Conservation (phyloP, 2,888 invertebrate genomes). For the Gerris lacustris region DNA sequence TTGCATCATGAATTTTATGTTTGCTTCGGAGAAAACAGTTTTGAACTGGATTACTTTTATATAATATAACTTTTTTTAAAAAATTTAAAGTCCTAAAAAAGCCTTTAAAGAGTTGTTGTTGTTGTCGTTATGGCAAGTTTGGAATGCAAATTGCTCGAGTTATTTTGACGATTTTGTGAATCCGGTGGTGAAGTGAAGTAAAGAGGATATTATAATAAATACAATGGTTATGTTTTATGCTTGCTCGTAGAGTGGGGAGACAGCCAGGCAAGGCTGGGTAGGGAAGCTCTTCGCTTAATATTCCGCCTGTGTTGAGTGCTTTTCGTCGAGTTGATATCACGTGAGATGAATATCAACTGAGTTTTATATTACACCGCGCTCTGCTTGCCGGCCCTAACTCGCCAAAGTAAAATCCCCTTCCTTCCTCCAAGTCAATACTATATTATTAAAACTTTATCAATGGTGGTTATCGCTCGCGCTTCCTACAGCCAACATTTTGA, state of each 20-base stretch:
- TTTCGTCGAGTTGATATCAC: conserved; percentile 3
- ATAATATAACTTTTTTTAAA: too few species aligned
- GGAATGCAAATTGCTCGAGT: too few species aligned
- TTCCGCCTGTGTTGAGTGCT: neutral
- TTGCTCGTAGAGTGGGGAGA: neutral
- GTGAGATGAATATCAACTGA: neutral
- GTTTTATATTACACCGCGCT: neutral
- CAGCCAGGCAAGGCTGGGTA: neutral
- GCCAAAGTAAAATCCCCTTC: neutral
- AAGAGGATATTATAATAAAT: neutral
- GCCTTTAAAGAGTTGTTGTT: too few species aligned
- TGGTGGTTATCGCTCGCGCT: neutral
- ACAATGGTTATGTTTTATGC: conserved; percentile 3
- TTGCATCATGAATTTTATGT: too few species aligned
- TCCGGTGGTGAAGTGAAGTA: too few species aligned
- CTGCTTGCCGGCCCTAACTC: neutral
- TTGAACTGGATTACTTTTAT: too few species aligned
- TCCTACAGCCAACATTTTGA: neutral
- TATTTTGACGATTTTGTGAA: too few species aligned
- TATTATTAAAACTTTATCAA: neutral
- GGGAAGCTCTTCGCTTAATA: neutral
- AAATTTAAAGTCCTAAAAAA: too few species aligned
- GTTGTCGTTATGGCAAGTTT: too few species aligned
- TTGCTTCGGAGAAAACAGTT: too few species aligned
- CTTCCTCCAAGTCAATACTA: neutral